Evolutionary conservation across 1,140 invertebrate genomes (phyloP).

Genomic region (Tenebrio molitor): DNA sequence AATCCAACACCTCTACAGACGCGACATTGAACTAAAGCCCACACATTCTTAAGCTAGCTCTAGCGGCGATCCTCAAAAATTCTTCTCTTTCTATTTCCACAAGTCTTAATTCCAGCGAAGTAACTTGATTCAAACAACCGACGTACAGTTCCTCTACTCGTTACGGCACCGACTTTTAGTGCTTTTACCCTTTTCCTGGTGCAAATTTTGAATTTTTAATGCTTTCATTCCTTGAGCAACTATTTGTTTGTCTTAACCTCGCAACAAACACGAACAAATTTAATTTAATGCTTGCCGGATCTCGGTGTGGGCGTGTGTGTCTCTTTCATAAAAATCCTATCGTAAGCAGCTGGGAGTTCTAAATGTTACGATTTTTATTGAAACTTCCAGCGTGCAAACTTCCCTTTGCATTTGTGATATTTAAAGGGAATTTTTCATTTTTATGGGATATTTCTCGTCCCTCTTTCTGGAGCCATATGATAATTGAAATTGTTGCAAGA

Average conservation of each 20-base stretch:
- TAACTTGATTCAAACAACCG: slow-evolving; percentile 24
- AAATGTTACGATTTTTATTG: slow-evolving; percentile 47
- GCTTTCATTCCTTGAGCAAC: slow-evolving; percentile 20
- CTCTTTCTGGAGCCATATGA: slow-evolving; percentile 10
- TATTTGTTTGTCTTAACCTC: slow-evolving; percentile 15
- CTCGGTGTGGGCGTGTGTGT: background rate
- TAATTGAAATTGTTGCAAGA: slow-evolving; percentile 38
- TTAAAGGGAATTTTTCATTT: slow-evolving; percentile 46
- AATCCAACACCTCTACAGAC: background rate
- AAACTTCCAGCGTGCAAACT: slow-evolving; percentile 30
- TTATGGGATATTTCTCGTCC: slow-evolving; percentile 4
- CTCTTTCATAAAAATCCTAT: slow-evolving; percentile 1
- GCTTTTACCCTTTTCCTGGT: slow-evolving; percentile 11
- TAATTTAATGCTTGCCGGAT: background rate
- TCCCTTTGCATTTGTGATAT: slow-evolving; percentile 5
- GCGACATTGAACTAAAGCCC: too few species aligned
- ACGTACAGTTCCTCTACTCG: slow-evolving; percentile 14
- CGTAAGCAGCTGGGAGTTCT: slow-evolving; percentile 23
- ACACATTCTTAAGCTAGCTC: background rate
- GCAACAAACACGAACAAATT: slow-evolving; percentile 21
- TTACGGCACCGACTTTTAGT: slow-evolving; percentile 9
- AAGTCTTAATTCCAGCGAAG: slow-evolving; percentile 11
- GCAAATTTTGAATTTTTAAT: slow-evolving; percentile 25
- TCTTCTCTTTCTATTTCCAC: slow-evolving; percentile 9
- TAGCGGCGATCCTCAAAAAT: background rate